Conservation (phyloP, 2,113 vertebrate genomes). For the Miniopterus natalensis region DNA sequence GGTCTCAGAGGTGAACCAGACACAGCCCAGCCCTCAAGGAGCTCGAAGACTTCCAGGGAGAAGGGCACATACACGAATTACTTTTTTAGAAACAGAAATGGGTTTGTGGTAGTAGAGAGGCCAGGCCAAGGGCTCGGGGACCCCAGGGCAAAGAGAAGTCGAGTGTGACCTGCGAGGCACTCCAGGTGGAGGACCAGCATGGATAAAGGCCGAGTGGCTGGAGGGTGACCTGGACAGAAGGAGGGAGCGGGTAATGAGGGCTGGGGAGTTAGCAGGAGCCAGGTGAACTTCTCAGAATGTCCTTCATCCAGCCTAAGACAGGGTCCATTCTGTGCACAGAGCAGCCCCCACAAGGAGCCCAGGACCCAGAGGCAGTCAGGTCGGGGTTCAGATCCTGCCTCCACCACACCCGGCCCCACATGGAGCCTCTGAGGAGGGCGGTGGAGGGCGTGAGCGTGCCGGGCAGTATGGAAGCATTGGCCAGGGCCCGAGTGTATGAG, state of each 20-base stretch:
- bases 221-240: fast-evolving
- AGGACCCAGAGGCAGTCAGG: not conserved
- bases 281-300: fast-evolving
- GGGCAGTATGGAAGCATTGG: fast-evolving
- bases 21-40: not conserved
- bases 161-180: not conserved
- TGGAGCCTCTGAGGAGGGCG: not conserved
- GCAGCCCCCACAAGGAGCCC: not conserved
- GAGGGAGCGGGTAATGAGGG: not conserved
- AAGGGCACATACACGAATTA: fast-evolving
- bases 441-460: fast-evolving
- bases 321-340: not conserved
- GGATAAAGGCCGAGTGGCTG: fast-evolving
- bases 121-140: not conserved
- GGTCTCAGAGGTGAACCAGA: not conserved
- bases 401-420: not conserved
- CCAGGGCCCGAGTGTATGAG: not conserved
- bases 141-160: not conserved
- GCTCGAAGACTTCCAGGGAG: not conserved
- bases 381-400: not conserved
- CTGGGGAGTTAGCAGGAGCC: fast-evolving
- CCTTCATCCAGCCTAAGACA: not conserved
- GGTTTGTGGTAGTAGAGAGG: not conserved
- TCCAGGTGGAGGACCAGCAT: fast-evolving
- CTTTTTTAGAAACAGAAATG: not conserved